phyloP scores from a whole-genome alignment of 2,113 vertebrate species.

The Eudyptes chrysolophus region DNA sequence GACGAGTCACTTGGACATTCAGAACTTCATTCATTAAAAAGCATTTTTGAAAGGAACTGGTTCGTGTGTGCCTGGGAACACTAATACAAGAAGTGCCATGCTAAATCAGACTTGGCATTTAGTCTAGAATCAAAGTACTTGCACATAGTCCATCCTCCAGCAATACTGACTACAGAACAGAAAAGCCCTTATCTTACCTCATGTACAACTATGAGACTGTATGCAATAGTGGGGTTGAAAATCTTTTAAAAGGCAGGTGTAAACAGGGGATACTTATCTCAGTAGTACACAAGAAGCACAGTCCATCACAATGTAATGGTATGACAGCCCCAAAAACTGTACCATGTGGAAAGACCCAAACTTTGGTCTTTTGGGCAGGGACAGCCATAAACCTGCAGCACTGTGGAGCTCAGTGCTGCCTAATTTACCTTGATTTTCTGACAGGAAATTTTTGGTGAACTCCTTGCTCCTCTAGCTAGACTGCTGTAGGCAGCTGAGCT shows the following conservation, averaged over 20 bases:
- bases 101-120: neutral
- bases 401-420: neutral
- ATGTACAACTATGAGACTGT: neutral
- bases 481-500: neutral
- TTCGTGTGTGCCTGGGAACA: neutral
- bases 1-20: neutral
- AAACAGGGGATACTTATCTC: neutral
- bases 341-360: neutral
- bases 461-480: neutral
- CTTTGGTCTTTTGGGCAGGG: neutral
- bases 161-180: neutral
- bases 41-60: neutral
- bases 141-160: neutral
- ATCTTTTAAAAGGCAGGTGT: neutral
- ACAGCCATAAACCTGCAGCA: neutral
- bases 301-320: neutral
- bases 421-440: neutral
- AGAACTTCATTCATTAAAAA: constrained; percentile 39
- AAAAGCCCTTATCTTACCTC: neutral
- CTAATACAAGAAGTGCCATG: neutral
- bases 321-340: neutral
- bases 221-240: neutral
- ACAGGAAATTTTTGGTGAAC: neutral
- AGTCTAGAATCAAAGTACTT: neutral
- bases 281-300: neutral